Percentiles rank a stretch among this genome's conserved stretches.
Conservation (phyloP, 2,888 invertebrate species). For the Pocota personata region DNA sequence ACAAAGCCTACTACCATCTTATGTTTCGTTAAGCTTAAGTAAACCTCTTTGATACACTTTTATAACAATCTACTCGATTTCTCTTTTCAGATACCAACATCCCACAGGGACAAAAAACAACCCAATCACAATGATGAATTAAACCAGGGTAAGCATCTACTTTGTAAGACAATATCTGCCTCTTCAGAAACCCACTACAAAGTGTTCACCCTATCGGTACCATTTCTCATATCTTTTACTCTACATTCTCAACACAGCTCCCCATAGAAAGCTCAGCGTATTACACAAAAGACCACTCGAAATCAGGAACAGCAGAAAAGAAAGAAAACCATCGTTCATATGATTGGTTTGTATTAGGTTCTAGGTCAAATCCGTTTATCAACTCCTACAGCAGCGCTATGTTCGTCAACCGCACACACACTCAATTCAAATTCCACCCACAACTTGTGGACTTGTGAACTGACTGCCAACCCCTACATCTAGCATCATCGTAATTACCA, state of each 20-base stretch:
- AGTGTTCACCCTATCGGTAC: conserved; percentile 43
- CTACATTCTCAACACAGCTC: conserved; percentile 28
- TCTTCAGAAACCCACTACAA: conserved; percentile 27
- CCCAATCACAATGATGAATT: conserved; percentile 64
- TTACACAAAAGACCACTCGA: conserved; percentile 33
- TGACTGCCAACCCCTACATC: conserved; percentile 28
- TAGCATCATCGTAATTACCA: conserved; percentile 55
- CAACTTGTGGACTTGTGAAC: conserved; percentile 24
- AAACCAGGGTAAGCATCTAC: conserved; percentile 69
- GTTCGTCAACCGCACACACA: conserved; percentile 22
- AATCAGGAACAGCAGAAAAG: neutral
- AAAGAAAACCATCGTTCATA: neutral
- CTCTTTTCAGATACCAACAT: conserved; percentile 49
- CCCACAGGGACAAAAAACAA: conserved; percentile 43
- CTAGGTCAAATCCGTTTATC: conserved; percentile 73
- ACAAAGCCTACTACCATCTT: neutral
- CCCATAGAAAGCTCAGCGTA: conserved; percentile 14
- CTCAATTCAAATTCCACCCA: conserved; percentile 62
- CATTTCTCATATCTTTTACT: conserved; percentile 49
- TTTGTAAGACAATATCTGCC: conserved; percentile 38
- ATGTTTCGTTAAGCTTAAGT: neutral
- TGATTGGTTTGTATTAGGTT: conserved; percentile 61
- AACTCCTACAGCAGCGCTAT: conserved; percentile 43
- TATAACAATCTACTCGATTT: conserved; percentile 16
- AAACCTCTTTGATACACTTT: conserved; percentile 19